phyloP scores from a whole-genome alignment of 1,140 invertebrate species.

The Listronotus oregonensis region DNA sequence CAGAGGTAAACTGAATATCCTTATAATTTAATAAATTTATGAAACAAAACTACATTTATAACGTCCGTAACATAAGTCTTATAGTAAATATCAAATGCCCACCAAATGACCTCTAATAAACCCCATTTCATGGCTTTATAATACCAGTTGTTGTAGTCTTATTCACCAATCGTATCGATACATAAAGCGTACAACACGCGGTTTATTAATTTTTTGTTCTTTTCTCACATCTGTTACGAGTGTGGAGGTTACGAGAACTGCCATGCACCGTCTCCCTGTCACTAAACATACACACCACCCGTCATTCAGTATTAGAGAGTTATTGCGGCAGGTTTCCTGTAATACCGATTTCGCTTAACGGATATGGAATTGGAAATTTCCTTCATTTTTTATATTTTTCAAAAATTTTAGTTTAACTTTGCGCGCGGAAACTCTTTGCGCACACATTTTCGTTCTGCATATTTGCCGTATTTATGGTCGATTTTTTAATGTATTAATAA shows the following conservation, averaged over 20 bases:
- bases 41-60: too few species aligned
- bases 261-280: slow-evolving; percentile 20
- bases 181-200: slow-evolving; percentile 11
- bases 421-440: too few species aligned
- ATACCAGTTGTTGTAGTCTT: slow-evolving; percentile 14
- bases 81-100: slow-evolving; percentile 2
- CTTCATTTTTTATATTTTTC: too few species aligned
- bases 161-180: slow-evolving; percentile 24
- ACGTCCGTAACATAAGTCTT: too few species aligned
- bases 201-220: slow-evolving; percentile 28
- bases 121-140: slow-evolving; percentile 8
- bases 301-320: slow-evolving; percentile 7
- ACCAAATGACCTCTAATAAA: slow-evolving; percentile 19
- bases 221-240: slow-evolving; percentile 24
- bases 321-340: not conserved
- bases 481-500: too few species aligned
- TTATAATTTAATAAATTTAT: too few species aligned
- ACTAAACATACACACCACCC: slow-evolving; percentile 19
- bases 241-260: slow-evolving; percentile 9
- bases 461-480: too few species aligned
- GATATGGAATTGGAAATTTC: too few species aligned
- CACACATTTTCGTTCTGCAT: too few species aligned
- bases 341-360: too few species aligned
- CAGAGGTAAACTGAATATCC: too few species aligned
- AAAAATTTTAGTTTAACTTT: too few species aligned